A percentile compares a stretch with the other conserved stretches of the same genome.
Evolutionary conservation across 2,888 invertebrate genomes (phyloP).

Genomic region (Cosmorhoe ocellata): DNA sequence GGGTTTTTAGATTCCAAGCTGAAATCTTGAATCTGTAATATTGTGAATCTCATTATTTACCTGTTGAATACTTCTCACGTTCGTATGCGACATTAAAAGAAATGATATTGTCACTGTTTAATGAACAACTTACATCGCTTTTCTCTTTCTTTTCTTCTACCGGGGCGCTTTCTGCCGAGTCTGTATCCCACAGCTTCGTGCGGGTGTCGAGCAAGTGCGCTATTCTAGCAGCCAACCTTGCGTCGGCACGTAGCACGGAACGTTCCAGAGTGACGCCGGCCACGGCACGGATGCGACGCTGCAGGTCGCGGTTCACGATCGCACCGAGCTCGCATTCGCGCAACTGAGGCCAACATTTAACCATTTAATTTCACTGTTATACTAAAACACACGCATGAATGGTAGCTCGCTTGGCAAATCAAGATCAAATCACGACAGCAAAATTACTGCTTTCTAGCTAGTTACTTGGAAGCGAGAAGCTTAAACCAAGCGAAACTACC

Average conservation of each 20-base stretch:
- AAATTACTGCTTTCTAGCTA: no score
- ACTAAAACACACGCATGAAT: no score
- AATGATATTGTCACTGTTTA: not conserved
- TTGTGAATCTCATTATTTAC: not conserved
- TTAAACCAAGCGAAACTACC: no score
- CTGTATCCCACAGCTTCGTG: constrained; percentile 87
- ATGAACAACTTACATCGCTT: constrained; percentile 35
- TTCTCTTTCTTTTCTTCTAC: constrained; percentile 28
- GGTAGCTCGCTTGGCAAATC: no score
- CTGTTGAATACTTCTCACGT: no score
- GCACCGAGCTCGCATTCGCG: constrained; percentile 96
- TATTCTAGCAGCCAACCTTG: constrained; percentile 95
- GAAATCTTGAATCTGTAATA: constrained; percentile 54
- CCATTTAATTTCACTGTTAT: not conserved
- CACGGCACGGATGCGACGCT: constrained; percentile 95
- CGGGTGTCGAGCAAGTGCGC: constrained; percentile 94
- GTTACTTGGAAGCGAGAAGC: no score
- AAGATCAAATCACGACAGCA: no score
- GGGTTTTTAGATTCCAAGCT: constrained; percentile 94
- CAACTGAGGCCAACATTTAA: constrained; percentile 73
- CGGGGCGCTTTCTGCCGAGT: constrained; percentile 44
- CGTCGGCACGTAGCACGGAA: constrained; percentile 94
- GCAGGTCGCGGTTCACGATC: constrained; percentile 98
- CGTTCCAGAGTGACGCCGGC: constrained; percentile 95
- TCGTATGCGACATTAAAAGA: no score